Evolutionary conservation across 2,113 vertebrate genomes (phyloP).

Genomic region (Rynchops niger): DNA sequence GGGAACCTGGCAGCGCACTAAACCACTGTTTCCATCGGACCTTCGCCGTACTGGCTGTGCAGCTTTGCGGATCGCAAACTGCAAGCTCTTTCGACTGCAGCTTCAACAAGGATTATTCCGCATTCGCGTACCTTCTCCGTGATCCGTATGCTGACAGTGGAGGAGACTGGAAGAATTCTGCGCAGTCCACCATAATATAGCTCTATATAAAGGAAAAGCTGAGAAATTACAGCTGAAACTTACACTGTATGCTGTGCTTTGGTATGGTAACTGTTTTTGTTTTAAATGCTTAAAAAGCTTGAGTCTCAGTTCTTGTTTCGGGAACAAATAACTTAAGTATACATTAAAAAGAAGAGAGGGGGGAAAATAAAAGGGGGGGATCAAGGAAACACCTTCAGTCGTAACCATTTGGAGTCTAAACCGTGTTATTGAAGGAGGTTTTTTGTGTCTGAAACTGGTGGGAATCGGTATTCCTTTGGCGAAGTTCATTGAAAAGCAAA

Average conservation of each 20-base stretch:
- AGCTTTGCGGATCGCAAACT: slow-evolving; percentile 92
- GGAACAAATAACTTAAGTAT: slow-evolving; percentile 61
- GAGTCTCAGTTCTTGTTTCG: slow-evolving; percentile 66
- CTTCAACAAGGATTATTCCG: slow-evolving; percentile 92
- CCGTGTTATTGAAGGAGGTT: not conserved
- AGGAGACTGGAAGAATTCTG: slow-evolving; percentile 29
- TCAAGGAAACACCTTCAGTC: slow-evolving; percentile 23
- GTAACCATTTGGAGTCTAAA: not conserved
- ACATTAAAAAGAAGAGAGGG: slow-evolving; percentile 38
- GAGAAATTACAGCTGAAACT: slow-evolving; percentile 65
- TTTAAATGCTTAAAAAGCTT: slow-evolving; percentile 69
- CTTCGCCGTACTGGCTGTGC: slow-evolving; percentile 90
- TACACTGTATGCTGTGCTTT: slow-evolving; percentile 68
- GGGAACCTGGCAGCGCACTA: slow-evolving; percentile 93
- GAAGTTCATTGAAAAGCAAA: not conserved
- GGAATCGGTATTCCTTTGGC: not conserved
- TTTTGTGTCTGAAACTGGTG: not conserved
- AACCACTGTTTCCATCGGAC: slow-evolving; percentile 86
- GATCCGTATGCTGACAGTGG: not conserved
- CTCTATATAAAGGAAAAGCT: slow-evolving; percentile 65
- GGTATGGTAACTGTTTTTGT: slow-evolving; percentile 70
- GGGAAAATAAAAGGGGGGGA: slow-evolving; percentile 7
- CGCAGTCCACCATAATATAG: slow-evolving; percentile 38
- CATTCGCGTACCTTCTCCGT: slow-evolving; percentile 82
- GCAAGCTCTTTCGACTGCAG: slow-evolving; percentile 95